A percentile compares a stretch with the other conserved stretches of the same genome.
Evolutionary conservation across 1,140 invertebrate genomes (phyloP).

Genomic region (Brevipalpus yothersi): DNA sequence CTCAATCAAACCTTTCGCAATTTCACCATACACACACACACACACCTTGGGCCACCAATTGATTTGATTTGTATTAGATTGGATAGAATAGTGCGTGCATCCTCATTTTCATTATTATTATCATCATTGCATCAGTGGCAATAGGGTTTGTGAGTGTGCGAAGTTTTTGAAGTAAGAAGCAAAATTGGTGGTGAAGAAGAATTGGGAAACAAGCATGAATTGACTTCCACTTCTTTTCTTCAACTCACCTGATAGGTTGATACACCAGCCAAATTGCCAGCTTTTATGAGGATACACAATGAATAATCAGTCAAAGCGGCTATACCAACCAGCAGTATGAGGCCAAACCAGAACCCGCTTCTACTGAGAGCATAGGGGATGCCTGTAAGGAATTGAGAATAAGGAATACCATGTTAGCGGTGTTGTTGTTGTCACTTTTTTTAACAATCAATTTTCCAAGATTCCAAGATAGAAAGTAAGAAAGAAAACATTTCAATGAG

Average conservation of each 20-base stretch:
- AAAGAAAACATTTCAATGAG: too few relatives aligned
- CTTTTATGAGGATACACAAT: constrained; percentile 50
- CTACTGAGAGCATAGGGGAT: constrained; percentile 57
- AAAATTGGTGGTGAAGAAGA: neutral
- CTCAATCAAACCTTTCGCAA: too few relatives aligned
- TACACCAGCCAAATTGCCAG: constrained; percentile 47
- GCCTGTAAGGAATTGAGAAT: constrained; percentile 19
- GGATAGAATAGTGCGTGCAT: too few relatives aligned
- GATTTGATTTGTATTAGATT: too few relatives aligned
- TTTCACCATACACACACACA: too few relatives aligned
- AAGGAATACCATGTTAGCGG: neutral
- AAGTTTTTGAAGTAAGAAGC: neutral
- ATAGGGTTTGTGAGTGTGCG: neutral
- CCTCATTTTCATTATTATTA: too few relatives aligned
- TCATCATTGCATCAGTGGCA: neutral
- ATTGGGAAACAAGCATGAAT: neutral
- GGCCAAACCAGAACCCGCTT: constrained; percentile 49
- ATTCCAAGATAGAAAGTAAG: too few relatives aligned
- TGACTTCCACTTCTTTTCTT: neutral
- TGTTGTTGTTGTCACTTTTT: neutral
- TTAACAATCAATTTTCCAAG: too few relatives aligned
- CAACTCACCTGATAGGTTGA: constrained; percentile 44
- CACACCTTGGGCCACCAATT: too few relatives aligned
- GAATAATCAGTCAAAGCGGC: constrained; percentile 60
- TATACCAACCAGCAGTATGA: constrained; percentile 43